Base-by-base conservation (phyloP, 2,888 invertebrate genomes). In the Tachina lurida region DNA sequence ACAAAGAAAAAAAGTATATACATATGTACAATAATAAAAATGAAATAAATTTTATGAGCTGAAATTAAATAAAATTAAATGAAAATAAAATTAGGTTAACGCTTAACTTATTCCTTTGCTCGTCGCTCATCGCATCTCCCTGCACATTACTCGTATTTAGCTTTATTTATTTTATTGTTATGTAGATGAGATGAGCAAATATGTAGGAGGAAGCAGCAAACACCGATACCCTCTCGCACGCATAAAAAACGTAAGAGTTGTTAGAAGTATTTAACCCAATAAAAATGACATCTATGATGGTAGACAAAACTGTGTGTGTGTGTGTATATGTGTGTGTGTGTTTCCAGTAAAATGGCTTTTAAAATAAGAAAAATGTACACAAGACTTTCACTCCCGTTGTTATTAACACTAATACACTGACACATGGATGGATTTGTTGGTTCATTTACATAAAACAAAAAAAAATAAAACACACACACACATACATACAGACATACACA, bases 41-140 rank as follows among this genome's bases (percentile, higher is more conserved):
- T 67, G 65, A 65, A 84, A 86, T 81, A 76, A 84, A 83, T 82
- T 87, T 87, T 87, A 87, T 87, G 87, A 84, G 86, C 79, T 87
- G 79, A 88, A 87, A 88, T 88, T 87, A 88, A 87, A 88, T 88
- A 87, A 88, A 87, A 87, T 88, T 87, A 88, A 88, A 88, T 87
- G 87, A 87, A 88, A 87, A 88, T 88, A 88, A 88, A 88, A 88
- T 88, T 88, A 88, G 88, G 88, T 88, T 87, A 88, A 88, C 87
- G 87, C 87, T 87, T 87, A 87, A 87, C 85, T 87, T 87, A 87
- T 87, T 88, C 87, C 78, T 82, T 49, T 43, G 12, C 74, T 81
- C 39, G 67, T 54, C 22, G 15, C 31, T 77, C 15, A 39, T 67
- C n/a, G n/a, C 5, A n/a, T 70, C 52, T 70, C 43, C 17, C 31